phyloP scores from a whole-genome alignment of 2,888 invertebrate genomes.

The Trachelus tabidus region DNA sequence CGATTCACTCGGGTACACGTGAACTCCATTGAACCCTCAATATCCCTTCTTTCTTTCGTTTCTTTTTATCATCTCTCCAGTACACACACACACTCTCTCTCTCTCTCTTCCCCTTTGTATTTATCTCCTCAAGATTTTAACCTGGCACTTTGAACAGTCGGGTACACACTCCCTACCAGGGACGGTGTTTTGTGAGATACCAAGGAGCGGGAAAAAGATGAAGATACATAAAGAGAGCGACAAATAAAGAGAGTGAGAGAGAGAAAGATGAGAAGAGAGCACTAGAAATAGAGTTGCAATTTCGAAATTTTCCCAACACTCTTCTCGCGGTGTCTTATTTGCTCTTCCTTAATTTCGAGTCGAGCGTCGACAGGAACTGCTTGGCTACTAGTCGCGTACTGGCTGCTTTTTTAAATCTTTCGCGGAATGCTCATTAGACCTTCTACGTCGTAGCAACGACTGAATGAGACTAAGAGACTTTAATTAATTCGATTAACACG shows the following conservation, averaged over 20 bases:
- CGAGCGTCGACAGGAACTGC: not conserved
- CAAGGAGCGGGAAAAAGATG: not conserved
- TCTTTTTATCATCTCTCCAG: conserved; percentile 6
- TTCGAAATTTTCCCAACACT: conserved; percentile 1
- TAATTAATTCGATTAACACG: not conserved
- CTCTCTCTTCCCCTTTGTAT: conserved; percentile 10
- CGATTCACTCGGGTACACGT: not conserved
- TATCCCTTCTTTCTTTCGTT: conserved; percentile 6
- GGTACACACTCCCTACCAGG: not conserved
- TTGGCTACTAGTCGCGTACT: not conserved
- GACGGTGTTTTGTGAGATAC: not conserved
- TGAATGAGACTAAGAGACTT: not conserved
- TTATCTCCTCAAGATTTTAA: conserved; percentile 11
- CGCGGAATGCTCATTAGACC: not conserved
- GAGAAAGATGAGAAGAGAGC: not conserved
- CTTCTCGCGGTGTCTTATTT: not conserved
- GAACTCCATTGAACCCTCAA: not conserved
- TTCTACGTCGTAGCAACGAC: not conserved
- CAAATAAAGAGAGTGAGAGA: not conserved
- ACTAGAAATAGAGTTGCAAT: not conserved
- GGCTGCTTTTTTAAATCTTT: not conserved
- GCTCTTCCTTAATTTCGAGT: not conserved
- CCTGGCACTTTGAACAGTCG: conserved; percentile 13
- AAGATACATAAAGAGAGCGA: not conserved
- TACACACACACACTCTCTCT: not conserved